These are phyloP conservation scores for Lagodon rhomboides DNA, from an alignment of 2,797 vertebrate species.

Conservation along the genomic window DNA sequence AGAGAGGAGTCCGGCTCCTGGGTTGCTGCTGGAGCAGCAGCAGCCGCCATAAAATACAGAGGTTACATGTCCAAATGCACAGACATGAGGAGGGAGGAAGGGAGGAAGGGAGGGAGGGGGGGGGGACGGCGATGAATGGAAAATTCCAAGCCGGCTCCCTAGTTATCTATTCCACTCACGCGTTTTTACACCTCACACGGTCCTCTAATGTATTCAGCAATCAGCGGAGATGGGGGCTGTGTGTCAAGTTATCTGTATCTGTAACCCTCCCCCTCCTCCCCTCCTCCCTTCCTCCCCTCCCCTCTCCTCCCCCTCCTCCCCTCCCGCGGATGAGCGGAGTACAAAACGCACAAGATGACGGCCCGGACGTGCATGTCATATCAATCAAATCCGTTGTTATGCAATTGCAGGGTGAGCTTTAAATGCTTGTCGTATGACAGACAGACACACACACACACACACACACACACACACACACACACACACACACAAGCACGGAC, in stretches of 20 bases:
- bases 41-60: conserved; percentile 10
- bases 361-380: conserved; percentile 66
- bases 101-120: neutral
- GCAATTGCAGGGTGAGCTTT: conserved; percentile 30
- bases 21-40: neutral
- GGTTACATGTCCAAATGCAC: conserved; percentile 10
- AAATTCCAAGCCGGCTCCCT: conserved; percentile 71
- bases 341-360: conserved; percentile 63
- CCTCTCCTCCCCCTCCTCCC: neutral
- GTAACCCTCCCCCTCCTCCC: conserved; percentile 6
- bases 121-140: conserved; percentile 59
- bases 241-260: conserved; percentile 61
- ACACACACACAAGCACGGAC: neutral
- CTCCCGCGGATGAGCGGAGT: conserved; percentile 29
- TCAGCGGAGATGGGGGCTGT: conserved; percentile 59
- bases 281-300: neutral
- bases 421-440: neutral
- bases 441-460: neutral
- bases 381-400: conserved; percentile 60
- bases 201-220: conserved; percentile 73
- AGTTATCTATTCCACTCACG: conserved; percentile 81
- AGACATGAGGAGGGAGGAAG: neutral
- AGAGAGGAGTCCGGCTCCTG: conserved; percentile 16
- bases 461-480: neutral
- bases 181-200: conserved; percentile 66